Percentiles rank a stretch among this genome's conserved stretches.
Evolutionary conservation across 2,888 invertebrate species (phyloP).

Genomic region (Sabatieria punctata): DNA sequence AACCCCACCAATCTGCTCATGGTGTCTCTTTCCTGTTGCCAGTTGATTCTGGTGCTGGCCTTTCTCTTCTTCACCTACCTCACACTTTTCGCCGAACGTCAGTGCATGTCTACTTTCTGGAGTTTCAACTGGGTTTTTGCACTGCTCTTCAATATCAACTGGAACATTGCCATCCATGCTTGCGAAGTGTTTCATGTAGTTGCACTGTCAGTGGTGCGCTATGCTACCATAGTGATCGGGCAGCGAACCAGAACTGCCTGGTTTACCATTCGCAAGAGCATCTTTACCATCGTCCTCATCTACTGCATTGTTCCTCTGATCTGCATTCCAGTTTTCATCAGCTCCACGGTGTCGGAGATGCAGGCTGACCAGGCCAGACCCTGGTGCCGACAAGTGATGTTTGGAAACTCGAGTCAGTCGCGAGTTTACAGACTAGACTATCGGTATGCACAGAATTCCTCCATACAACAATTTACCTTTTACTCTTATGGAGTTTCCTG

Average conservation of each 20-base stretch:
- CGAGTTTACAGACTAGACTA: no score
- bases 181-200: constrained; percentile 2
- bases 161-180: neutral
- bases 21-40: no score
- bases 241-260: neutral
- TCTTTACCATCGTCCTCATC: neutral
- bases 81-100: neutral
- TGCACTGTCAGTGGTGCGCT: neutral
- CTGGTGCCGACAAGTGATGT: no score
- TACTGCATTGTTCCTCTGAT: neutral
- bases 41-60: no score
- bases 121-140: neutral
- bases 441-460: neutral
- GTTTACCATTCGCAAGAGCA: neutral
- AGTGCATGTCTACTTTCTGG: neutral
- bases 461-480: neutral
- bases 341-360: neutral
- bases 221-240: neutral
- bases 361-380: no score
- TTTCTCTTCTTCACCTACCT: neutral
- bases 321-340: neutral
- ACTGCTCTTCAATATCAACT: neutral
- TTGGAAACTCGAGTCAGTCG: no score
- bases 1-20: no score
- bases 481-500: neutral